phyloP scores from a whole-genome alignment of 2,888 invertebrate genomes.

The Diogma glabrata region DNA sequence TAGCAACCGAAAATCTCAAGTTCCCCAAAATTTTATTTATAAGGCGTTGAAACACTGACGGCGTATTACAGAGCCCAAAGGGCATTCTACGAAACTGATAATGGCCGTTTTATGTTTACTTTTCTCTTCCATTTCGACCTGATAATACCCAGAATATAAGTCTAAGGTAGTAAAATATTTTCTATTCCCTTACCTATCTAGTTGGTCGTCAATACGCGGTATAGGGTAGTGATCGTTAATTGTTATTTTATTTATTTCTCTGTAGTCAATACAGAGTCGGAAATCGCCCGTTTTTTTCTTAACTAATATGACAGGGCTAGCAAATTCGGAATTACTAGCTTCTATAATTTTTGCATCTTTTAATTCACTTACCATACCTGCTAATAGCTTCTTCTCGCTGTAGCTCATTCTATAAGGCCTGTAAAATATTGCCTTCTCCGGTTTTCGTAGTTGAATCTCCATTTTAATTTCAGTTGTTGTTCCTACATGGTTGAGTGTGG shows the following conservation, averaged over 20 bases:
- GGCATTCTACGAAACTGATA: slow-evolving; percentile 23
- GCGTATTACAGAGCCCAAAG: slow-evolving; percentile 21
- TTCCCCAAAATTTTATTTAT: slow-evolving; percentile 21
- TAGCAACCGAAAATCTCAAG: too few relatives aligned
- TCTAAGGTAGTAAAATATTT: too few relatives aligned
- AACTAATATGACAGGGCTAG: background rate
- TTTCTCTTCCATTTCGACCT: background rate
- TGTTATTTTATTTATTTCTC: background rate
- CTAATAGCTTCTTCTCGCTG: background rate
- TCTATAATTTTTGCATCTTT: background rate
- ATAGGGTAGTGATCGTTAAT: background rate
- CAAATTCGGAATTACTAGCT: too few relatives aligned
- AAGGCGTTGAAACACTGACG: slow-evolving; percentile 21
- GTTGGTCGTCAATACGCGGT: too few relatives aligned
- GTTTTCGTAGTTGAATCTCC: background rate
- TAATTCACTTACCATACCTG: background rate
- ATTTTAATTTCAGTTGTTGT: background rate
- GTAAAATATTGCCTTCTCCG: background rate
- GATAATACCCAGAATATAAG: background rate
- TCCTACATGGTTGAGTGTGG: too few relatives aligned
- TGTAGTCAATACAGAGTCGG: background rate
- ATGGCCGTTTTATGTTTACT: slow-evolving; percentile 18
- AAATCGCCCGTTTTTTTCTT: background rate
- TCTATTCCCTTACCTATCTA: too few relatives aligned
- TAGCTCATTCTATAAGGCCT: background rate